Conservation (phyloP, 2,888 invertebrate species). For the Drosophila setosimentum region DNA sequence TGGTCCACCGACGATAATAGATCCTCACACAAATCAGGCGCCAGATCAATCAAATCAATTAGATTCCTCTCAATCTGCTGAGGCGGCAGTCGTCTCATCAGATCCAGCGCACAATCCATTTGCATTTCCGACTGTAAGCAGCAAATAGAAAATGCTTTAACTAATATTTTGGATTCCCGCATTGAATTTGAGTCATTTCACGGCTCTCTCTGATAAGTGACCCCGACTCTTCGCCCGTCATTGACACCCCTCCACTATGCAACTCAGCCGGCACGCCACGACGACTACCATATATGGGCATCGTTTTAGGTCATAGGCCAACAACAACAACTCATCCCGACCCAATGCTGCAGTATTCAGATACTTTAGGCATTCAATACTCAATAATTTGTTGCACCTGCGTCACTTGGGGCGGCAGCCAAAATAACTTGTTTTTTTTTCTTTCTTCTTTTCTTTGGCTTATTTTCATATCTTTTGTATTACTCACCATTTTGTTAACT, state of each 20-base stretch:
- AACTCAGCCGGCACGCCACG: constrained; percentile 50
- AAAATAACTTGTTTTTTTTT: constrained; percentile 34
- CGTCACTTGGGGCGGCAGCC: constrained; percentile 23
- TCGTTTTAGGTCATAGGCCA: constrained; percentile 57
- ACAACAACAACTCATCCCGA: constrained; percentile 8
- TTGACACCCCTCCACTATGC: not conserved
- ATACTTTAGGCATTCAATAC: not conserved
- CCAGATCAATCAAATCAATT: constrained; percentile 98
- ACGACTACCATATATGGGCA: constrained; percentile 72
- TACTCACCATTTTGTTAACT: constrained; percentile 74
- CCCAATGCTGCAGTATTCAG: constrained; percentile 1
- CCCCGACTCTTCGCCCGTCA: not conserved
- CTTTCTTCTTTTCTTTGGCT: constrained; percentile 23
- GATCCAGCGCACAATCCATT: constrained; percentile 99
- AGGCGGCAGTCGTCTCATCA: constrained; percentile 99
- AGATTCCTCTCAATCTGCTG: constrained; percentile 99
- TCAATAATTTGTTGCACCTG: not conserved
- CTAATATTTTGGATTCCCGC: not conserved
- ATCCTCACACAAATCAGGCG: constrained; percentile 98
- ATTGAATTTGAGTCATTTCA: constrained; percentile 47
- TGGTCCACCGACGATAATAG: constrained; percentile 98
- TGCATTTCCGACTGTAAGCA: constrained; percentile 94
- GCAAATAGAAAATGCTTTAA: not conserved
- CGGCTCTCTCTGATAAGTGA: constrained; percentile 40
- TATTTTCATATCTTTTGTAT: constrained; percentile 53